Evolutionary conservation across 1,140 invertebrate genomes (phyloP).

Genomic region (Diorhabda carinulata): DNA sequence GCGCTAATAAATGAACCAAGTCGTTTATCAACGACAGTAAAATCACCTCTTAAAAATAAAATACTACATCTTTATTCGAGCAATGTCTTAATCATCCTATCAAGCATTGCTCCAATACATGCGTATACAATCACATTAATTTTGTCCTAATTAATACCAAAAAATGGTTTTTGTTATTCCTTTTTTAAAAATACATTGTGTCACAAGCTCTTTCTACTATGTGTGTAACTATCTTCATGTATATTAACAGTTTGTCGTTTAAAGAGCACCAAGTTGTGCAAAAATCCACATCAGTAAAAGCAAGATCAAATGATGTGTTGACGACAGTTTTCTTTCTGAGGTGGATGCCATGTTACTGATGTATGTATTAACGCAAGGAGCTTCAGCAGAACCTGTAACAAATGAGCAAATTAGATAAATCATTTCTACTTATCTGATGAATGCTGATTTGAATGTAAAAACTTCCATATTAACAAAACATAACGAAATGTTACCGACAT

Average conservation of each 20-base stretch:
- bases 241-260: neutral
- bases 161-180: neutral
- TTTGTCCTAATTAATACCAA: neutral
- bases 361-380: conserved; percentile 39
- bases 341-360: conserved; percentile 37
- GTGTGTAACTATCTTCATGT: conserved; percentile 4
- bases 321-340: conserved; percentile 12
- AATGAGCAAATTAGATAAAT: conserved; percentile 4
- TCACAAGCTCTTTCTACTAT: conserved; percentile 18
- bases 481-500: too few species aligned
- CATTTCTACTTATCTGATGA: too few species aligned
- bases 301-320: conserved; percentile 15
- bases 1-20: neutral
- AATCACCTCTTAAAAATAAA: neutral
- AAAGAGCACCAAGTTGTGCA: conserved; percentile 16
- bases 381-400: conserved; percentile 37
- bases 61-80: neutral
- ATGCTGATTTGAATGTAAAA: too few species aligned
- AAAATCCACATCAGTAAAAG: conserved; percentile 18
- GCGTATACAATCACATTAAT: conserved; percentile 7
- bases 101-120: neutral
- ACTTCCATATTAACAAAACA: too few species aligned
- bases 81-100: neutral
- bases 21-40: neutral
- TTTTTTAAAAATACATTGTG: conserved; percentile 5